phyloP scores from a whole-genome alignment of 2,888 invertebrate species.

The Drosophila paramelanica region DNA sequence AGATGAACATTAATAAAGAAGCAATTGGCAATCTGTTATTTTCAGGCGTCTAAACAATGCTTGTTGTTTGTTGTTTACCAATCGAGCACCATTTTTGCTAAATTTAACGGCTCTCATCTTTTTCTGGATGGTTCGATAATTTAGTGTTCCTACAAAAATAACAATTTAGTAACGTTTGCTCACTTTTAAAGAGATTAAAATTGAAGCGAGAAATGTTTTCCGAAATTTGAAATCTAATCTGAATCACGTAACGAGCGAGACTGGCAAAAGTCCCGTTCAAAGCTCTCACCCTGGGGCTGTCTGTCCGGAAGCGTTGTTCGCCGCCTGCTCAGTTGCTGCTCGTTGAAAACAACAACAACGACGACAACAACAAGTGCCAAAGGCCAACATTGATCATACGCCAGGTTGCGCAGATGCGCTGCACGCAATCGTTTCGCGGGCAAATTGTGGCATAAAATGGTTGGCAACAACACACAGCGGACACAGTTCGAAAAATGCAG shows the following conservation, averaged over 20 bases:
- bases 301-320: conserved; percentile 11
- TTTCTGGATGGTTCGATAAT: neutral
- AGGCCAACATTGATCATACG: conserved; percentile 31
- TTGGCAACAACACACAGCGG: neutral
- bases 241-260: conserved; percentile 42
- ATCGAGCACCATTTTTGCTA: conserved; percentile 20
- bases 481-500: conserved; percentile 44
- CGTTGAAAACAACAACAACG: neutral
- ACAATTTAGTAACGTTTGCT: conserved; percentile 21
- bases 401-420: conserved; percentile 38
- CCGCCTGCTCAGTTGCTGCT: conserved; percentile 13
- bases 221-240: conserved; percentile 32
- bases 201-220: conserved; percentile 20
- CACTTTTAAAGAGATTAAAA: conserved; percentile 9
- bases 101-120: conserved; percentile 52
- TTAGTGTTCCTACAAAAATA: neutral
- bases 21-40: no score
- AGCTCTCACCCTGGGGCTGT: neutral
- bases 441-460: conserved; percentile 35
- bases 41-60: no score
- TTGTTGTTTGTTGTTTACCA: conserved; percentile 29
- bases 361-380: neutral
- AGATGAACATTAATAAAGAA: neutral
- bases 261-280: conserved; percentile 6
- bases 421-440: conserved; percentile 40